These are phyloP conservation scores for Actinemys pallida DNA, from an alignment of 2,113 vertebrate species.

Conservation along the genomic window DNA sequence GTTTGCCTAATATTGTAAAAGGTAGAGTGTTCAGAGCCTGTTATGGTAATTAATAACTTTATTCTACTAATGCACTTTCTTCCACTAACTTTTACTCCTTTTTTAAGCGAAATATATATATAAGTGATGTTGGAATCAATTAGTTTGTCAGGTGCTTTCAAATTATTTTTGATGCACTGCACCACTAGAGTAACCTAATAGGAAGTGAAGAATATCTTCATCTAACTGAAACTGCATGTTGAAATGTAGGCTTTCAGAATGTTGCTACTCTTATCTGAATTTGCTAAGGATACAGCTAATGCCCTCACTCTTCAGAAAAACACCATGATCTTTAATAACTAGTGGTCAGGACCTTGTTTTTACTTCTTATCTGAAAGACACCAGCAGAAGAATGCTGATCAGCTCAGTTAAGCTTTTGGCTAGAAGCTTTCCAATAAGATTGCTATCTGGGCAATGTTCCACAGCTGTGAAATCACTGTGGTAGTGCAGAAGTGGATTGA, in stretches of 20 bases:
- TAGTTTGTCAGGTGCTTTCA: slow-evolving; percentile 17
- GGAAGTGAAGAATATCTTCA: slow-evolving; percentile 21
- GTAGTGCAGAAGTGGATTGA: slow-evolving; percentile 41
- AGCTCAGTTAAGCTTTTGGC: slow-evolving; percentile 34
- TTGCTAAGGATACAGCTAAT: not conserved
- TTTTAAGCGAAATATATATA: slow-evolving; percentile 7
- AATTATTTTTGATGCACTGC: slow-evolving; percentile 25
- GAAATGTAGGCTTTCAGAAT: slow-evolving; percentile 16
- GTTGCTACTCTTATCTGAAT: not conserved
- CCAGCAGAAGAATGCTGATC: slow-evolving; percentile 2
- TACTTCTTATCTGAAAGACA: not conserved
- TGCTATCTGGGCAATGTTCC: slow-evolving; percentile 57
- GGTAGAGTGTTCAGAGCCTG: not conserved
- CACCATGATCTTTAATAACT: not conserved
- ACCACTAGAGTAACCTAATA: not conserved
- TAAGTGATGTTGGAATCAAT: not conserved
- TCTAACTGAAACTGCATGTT: slow-evolving; percentile 31
- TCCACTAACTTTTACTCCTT: not conserved
- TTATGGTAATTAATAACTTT: not conserved
- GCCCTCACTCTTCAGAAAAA: not conserved
- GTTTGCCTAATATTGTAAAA: not conserved
- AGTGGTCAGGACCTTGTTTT: not conserved
- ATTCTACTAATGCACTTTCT: not conserved
- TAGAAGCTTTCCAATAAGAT: not conserved
- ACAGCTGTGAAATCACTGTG: slow-evolving; percentile 66